Percentiles rank a stretch among this genome's conserved stretches.
Evolutionary conservation across 2,888 invertebrate species (phyloP).

Genomic region (Cotesia congregata): DNA sequence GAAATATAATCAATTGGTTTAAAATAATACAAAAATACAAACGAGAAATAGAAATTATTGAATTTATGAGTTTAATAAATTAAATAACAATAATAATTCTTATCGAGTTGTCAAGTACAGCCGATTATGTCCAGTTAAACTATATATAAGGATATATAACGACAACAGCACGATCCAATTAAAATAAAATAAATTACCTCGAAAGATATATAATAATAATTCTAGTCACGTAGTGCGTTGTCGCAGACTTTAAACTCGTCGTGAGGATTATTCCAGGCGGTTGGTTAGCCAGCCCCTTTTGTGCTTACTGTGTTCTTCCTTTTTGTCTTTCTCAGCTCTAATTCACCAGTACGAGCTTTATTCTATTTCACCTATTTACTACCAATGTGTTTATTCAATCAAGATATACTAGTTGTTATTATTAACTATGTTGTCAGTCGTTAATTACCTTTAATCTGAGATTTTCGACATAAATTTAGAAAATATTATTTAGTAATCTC

Average conservation of each 20-base stretch:
- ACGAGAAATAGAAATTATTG: neutral
- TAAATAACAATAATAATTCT: too few species aligned
- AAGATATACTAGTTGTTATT: too few species aligned
- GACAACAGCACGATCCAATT: neutral
- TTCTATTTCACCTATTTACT: neutral
- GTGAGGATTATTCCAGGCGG: neutral
- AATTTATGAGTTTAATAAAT: neutral
- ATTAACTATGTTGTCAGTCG: too few species aligned
- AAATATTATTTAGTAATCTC: conserved; percentile 52
- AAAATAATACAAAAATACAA: neutral
- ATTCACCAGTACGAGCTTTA: neutral
- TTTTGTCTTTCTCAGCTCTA: neutral
- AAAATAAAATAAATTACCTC: neutral
- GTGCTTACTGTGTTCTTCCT: neutral
- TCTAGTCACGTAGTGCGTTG: neutral
- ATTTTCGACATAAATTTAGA: too few species aligned
- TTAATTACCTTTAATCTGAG: too few species aligned
- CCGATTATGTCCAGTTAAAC: neutral
- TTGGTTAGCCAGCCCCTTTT: neutral
- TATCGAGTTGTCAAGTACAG: neutral
- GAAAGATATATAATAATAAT: neutral
- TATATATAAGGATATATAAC: too few species aligned
- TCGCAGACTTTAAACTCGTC: neutral
- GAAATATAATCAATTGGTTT: neutral
- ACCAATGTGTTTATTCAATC: too few species aligned